A percentile compares a stretch with the other conserved stretches of the same genome.
phyloP scores from a whole-genome alignment of 2,113 vertebrate species.

The Opisthocomus hoazin region DNA sequence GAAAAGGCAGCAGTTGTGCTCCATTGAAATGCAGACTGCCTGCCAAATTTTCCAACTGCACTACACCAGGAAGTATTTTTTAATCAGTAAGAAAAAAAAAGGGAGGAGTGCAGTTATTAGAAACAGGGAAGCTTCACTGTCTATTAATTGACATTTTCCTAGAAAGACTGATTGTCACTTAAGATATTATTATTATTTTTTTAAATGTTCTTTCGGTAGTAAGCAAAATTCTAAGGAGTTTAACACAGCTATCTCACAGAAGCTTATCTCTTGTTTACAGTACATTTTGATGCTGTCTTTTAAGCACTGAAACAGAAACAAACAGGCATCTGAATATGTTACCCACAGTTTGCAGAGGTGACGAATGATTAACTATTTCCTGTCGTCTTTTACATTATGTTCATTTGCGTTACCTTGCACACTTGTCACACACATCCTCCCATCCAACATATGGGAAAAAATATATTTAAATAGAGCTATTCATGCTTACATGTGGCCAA shows the following conservation, averaged over 20 bases:
- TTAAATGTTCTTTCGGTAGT: neutral
- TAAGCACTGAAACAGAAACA: neutral
- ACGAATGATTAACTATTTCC: constrained; percentile 19
- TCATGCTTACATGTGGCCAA: neutral
- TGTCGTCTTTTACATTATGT: neutral
- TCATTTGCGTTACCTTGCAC: neutral
- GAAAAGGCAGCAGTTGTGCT: constrained; percentile 46
- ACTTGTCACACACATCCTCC: neutral
- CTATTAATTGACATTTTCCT: constrained; percentile 10
- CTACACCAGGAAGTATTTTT: constrained; percentile 16
- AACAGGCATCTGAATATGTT: neutral
- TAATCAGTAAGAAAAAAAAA: neutral
- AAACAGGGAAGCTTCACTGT: neutral
- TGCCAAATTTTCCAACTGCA: constrained; percentile 41
- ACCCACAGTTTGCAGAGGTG: neutral
- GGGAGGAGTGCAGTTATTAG: neutral
- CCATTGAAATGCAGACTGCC: neutral
- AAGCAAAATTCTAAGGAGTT: neutral
- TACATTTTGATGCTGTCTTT: constrained; percentile 7
- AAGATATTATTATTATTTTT: neutral
- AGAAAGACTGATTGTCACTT: neutral
- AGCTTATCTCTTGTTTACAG: constrained; percentile 26
- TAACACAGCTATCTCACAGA: neutral
- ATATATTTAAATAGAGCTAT: neutral
- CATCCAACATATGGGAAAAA: neutral